These are phyloP conservation scores for Lepus oiostolus DNA, from an alignment of 2,797 vertebrate genomes.

Conservation along the genomic window DNA sequence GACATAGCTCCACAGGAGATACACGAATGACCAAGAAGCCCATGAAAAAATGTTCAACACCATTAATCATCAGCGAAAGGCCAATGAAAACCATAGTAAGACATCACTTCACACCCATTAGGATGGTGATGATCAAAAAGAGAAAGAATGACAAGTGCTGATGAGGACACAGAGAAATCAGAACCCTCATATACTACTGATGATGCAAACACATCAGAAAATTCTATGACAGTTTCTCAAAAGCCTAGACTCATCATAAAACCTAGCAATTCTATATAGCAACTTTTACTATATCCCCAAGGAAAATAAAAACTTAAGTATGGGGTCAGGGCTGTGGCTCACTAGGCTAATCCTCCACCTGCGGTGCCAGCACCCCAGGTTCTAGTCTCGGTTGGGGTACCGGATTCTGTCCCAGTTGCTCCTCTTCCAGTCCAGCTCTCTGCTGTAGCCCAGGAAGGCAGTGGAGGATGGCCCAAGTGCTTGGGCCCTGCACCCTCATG, in stretches of 20 bases:
- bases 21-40: background rate
- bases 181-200: background rate
- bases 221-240: background rate
- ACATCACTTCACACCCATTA: background rate
- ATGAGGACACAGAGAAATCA: background rate
- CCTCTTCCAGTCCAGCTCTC: no score
- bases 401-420: no score
- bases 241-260: background rate
- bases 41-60: background rate
- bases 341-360: no score
- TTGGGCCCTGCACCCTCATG: no score
- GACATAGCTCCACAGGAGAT: background rate
- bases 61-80: background rate
- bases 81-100: slow-evolving; percentile 20
- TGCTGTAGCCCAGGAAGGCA: no score
- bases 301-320: slow-evolving; percentile 4
- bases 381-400: no score
- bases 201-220: background rate
- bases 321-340: no score
- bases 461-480: no score
- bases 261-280: background rate
- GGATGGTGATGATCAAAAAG: background rate
- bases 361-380: no score
- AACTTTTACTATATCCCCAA: background rate
- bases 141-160: background rate